A percentile compares a stretch with the other conserved stretches of the same genome.
These are phyloP conservation scores for Caenorhabditis remanei DNA, from an alignment of 1,140 invertebrate species.

Conservation along the genomic window DNA sequence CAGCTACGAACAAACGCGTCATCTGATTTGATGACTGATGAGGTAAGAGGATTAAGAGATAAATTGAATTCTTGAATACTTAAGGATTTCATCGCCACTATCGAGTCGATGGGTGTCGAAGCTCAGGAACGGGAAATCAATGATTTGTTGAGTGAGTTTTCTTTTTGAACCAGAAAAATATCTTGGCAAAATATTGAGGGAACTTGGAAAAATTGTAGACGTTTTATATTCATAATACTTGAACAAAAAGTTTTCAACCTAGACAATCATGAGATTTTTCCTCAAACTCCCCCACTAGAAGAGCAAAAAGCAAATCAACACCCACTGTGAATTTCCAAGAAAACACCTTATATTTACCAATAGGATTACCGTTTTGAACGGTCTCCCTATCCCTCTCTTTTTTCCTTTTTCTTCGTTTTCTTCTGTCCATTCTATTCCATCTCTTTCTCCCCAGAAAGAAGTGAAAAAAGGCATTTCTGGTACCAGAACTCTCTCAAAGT, in stretches of 20 bases:
- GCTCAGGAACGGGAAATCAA: conserved; percentile 42
- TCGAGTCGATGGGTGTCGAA: conserved; percentile 43
- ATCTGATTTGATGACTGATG: conserved; percentile 48
- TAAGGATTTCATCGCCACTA: conserved; percentile 49
- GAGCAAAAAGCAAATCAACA: conserved; percentile 32
- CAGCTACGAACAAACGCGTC: conserved; percentile 44
- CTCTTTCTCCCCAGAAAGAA: background rate
- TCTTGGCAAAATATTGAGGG: too few relatives aligned
- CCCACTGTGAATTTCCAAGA: conserved; percentile 36
- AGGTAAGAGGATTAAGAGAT: background rate
- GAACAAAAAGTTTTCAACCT: too few relatives aligned
- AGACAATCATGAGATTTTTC: background rate
- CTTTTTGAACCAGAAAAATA: background rate
- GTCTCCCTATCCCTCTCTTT: background rate
- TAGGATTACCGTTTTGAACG: conserved; percentile 54
- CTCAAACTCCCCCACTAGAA: background rate
- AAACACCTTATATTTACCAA: conserved; percentile 47
- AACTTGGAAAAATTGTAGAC: too few relatives aligned
- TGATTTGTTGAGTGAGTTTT: conserved; percentile 49
- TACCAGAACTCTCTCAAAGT: conserved; percentile 12
- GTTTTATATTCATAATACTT: too few relatives aligned
- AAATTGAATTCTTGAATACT: background rate
- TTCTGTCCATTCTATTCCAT: background rate
- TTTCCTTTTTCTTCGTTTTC: background rate
- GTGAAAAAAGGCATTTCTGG: conserved; percentile 21